Conservation (phyloP, 2,888 invertebrate species). For the Mesorhabditis sp. region DNA sequence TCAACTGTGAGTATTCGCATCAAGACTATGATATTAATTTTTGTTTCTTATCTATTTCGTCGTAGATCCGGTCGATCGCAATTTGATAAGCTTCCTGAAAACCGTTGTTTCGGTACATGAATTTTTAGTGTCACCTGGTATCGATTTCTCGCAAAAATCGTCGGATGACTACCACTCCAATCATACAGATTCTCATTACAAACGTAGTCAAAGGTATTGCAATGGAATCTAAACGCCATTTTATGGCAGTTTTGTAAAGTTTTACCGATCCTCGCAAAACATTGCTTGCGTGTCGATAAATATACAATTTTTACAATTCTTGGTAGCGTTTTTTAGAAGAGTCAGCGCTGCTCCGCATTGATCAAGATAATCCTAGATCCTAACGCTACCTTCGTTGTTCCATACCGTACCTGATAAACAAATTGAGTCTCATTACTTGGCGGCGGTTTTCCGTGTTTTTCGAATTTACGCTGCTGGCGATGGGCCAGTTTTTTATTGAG, state of each 20-base stretch:
- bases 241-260: background rate
- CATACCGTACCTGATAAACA: background rate
- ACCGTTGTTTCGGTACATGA: too few relatives aligned
- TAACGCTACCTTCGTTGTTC: background rate
- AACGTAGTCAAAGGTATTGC: background rate
- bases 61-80: too few relatives aligned
- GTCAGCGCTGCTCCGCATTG: background rate
- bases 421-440: background rate
- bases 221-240: background rate
- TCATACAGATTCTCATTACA: background rate
- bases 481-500: background rate
- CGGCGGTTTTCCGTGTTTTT: background rate
- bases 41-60: too few relatives aligned
- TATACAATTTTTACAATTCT: background rate
- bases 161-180: background rate
- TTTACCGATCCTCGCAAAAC: background rate
- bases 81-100: too few relatives aligned
- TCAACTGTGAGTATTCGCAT: too few relatives aligned
- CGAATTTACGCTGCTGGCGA: background rate
- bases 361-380: background rate
- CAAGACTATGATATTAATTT: too few relatives aligned
- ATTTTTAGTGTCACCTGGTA: background rate
- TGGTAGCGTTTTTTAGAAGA: background rate
- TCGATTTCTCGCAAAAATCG: background rate
- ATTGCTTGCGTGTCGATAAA: slow-evolving; percentile 1